phyloP scores from a whole-genome alignment of 2,113 vertebrate genomes.

The Ochotona curzoniae region DNA sequence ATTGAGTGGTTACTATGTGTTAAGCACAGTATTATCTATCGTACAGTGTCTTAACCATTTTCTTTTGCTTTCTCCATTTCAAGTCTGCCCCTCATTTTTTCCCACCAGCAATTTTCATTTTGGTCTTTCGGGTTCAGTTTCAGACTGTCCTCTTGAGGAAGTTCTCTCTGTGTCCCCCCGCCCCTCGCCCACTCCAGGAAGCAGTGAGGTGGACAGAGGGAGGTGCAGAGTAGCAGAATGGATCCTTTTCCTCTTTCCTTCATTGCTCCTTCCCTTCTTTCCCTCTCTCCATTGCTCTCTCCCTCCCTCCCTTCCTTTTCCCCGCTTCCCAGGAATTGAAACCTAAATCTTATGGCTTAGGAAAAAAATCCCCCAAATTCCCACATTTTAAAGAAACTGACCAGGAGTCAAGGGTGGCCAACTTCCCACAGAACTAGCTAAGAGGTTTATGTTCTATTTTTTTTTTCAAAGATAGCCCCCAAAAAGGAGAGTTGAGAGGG shows the following conservation, averaged over 20 bases:
- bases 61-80: background rate
- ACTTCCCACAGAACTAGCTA: background rate
- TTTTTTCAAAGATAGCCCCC: background rate
- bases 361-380: background rate
- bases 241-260: background rate
- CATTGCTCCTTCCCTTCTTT: accelerated
- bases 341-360: background rate
- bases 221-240: background rate
- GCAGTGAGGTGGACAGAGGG: background rate
- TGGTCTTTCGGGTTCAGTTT: constrained; percentile 27
- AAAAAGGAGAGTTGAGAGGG: background rate
- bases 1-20: background rate
- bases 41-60: background rate
- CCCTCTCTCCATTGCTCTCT: background rate
- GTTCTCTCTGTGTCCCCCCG: background rate
- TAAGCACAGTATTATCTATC: background rate
- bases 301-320: background rate
- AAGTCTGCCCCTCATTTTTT: background rate
- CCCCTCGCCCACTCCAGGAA: constrained; percentile 29
- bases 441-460: background rate
- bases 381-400: constrained; percentile 12
- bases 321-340: background rate
- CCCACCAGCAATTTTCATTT: constrained; percentile 31
- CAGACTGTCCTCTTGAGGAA: constrained; percentile 17
- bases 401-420: background rate